Base-by-base conservation (phyloP, 1,140 invertebrate species). In the Panagrolaimus sp. region DNA sequence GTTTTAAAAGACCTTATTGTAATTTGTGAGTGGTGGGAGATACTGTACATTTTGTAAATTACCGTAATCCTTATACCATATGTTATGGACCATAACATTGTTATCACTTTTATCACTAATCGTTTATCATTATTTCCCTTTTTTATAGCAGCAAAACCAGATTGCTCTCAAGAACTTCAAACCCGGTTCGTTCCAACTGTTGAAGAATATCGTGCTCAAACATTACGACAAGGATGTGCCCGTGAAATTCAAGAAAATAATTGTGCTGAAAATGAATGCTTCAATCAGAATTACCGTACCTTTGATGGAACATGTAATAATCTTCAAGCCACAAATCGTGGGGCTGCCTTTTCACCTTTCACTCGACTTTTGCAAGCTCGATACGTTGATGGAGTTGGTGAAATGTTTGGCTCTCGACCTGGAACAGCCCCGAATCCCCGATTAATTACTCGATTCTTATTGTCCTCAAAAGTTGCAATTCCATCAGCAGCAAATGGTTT, bases 231-330 rank as follows among this genome's bases (percentile, higher is more conserved):
- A 46, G 74, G 75, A 0, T 76, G 75, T 69, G 73, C 73, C 26
- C 74, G 26, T 43, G 74, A 65, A 64, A 71, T 67, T 46, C 73
- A 76, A 52, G 58, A 46, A 28, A 76, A 76, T 55, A 71, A 72
- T 7, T 76, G 75, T 63, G 45, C 63, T 14, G 8, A 45, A 46
- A 78, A 77, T 47, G 14, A 66, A 10, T 77, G 76, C 62, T 77
- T 47, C 43, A 73, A 77, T 46, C 43, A 75, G 21, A 46, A 70
- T 9, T 77, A 72, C 48, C 65, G 76, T 44, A 73, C 76, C 12
- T 63, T 70, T 12, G 76, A 77, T 52, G 76, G 76, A 14, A 76
- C 76, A 24, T 77, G 76, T 63, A 77, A 77, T 66, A 71, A 77
- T 45, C 26, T 76, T 1, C 43, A 67, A 21, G 43, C 76, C 6